Conservation (phyloP, 2,797 vertebrate species). For the Lepilemur septentrionalis region DNA sequence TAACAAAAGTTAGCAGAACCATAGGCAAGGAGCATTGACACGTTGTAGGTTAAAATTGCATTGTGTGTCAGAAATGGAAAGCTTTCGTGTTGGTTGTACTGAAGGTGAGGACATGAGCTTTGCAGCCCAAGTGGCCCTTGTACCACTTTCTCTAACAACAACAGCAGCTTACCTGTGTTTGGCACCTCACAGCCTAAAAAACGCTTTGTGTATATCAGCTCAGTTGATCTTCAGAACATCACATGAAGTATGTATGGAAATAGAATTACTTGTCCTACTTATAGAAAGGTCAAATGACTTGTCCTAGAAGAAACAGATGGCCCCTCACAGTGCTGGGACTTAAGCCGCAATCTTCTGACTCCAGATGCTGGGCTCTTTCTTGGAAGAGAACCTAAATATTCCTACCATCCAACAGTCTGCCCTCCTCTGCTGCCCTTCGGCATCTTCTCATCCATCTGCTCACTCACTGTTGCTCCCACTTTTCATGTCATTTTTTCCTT, state of each 20-base stretch:
- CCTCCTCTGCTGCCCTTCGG: background rate
- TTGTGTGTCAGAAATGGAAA: background rate
- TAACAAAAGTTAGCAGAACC: background rate
- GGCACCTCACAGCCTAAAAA: background rate
- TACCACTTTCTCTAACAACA: background rate
- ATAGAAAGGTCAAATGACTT: background rate
- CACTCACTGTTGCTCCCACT: background rate
- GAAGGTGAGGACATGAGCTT: background rate
- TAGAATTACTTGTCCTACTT: background rate
- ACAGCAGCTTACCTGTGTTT: background rate
- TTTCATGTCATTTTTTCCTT: background rate
- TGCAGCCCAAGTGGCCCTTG: background rate
- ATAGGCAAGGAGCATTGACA: background rate
- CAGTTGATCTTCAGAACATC: background rate
- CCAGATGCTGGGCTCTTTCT: background rate
- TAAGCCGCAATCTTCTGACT: background rate
- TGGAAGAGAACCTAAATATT: background rate
- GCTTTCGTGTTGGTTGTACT: background rate
- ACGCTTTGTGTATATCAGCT: background rate
- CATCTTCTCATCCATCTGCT: background rate
- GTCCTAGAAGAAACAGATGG: background rate
- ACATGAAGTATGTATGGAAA: background rate
- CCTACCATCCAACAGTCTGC: background rate
- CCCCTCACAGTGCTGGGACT: background rate
- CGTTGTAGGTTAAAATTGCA: background rate